A percentile compares a stretch with the other conserved stretches of the same genome.
phyloP scores from a whole-genome alignment of 2,113 vertebrate species.

The Silurus asotus region DNA sequence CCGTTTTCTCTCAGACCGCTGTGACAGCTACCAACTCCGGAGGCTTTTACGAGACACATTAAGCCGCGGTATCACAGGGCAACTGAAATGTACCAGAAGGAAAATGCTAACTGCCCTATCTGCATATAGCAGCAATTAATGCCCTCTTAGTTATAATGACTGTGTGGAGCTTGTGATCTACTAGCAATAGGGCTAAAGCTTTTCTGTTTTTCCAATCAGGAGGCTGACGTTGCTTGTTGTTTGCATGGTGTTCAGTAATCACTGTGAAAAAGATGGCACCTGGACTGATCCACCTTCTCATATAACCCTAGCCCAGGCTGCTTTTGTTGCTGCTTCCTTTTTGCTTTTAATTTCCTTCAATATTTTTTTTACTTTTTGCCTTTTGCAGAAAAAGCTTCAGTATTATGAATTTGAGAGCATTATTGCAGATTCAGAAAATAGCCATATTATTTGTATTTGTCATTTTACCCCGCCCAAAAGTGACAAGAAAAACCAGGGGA shows the following conservation, averaged over 20 bases:
- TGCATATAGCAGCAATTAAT: neutral
- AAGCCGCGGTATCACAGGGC: neutral
- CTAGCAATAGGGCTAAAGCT: neutral
- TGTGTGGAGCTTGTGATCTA: neutral
- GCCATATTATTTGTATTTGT: neutral
- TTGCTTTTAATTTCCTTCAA: neutral
- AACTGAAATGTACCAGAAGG: neutral
- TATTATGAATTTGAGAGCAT: neutral
- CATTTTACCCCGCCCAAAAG: neutral
- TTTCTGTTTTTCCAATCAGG: neutral
- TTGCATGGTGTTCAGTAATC: neutral
- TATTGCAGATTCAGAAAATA: neutral
- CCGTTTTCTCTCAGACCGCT: neutral
- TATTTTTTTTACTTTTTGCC: neutral
- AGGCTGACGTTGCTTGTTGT: neutral
- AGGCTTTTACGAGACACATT: neutral
- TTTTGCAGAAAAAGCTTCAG: neutral
- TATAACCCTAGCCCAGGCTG: neutral
- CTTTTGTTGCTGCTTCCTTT: neutral
- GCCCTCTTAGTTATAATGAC: neutral
- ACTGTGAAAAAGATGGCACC: neutral
- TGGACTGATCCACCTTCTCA: neutral
- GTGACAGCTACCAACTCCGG: neutral
- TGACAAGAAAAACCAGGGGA: neutral
- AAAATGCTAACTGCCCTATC: neutral